A percentile compares a stretch with the other conserved stretches of the same genome.
phyloP scores from a whole-genome alignment of 1,140 invertebrate species.

The Popillia japonica region DNA sequence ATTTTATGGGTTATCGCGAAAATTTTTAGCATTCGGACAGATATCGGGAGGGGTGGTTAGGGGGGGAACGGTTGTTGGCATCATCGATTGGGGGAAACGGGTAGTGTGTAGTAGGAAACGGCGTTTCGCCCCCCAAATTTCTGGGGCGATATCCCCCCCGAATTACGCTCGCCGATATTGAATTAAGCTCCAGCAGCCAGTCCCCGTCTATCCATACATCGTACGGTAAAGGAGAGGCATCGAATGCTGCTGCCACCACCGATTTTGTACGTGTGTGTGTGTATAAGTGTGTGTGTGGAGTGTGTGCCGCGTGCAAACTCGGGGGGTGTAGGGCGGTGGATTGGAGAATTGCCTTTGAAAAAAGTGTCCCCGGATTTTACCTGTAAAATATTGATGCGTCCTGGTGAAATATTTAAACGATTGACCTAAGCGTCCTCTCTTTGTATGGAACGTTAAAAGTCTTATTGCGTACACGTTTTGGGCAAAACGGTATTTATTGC shows the following conservation, averaged over 20 bases:
- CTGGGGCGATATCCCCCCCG: not conserved
- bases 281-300: not conserved
- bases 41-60: not conserved
- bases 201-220: not conserved
- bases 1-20: slow-evolving; percentile 37
- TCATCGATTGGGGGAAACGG: not conserved
- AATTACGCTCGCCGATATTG: slow-evolving; percentile 5
- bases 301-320: slow-evolving; percentile 1
- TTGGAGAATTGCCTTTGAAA: not conserved
- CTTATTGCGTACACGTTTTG: too few relatives aligned
- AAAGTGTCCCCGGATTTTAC: not conserved
- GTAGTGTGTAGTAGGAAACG: not conserved
- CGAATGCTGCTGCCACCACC: too few relatives aligned
- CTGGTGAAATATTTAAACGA: slow-evolving; percentile 30
- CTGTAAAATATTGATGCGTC: slow-evolving; percentile 24
- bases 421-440: slow-evolving; percentile 12
- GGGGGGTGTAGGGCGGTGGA: not conserved
- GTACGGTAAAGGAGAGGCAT: not conserved
- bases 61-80: not conserved
- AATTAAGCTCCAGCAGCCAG: not conserved
- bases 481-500: too few relatives aligned
- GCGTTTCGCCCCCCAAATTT: not conserved
- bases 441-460: not conserved
- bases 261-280: not conserved
- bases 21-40: slow-evolving; percentile 18